A percentile compares a stretch with the other conserved stretches of the same genome.
Conservation (phyloP, 2,888 invertebrate genomes). For the Pantelozetes paolii region DNA sequence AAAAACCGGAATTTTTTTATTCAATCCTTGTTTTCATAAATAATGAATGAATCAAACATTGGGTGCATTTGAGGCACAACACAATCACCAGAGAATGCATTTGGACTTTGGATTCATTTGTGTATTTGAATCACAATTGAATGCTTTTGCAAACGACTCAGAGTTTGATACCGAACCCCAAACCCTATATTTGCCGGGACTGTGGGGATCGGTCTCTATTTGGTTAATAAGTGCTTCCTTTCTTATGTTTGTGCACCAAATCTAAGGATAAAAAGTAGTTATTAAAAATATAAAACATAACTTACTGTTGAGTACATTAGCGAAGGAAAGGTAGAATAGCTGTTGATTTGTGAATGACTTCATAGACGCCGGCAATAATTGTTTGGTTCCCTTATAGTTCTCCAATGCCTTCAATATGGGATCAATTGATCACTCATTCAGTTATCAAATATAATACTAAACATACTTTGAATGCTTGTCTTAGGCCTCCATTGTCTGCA, state of each 20-base stretch:
- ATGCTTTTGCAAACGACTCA: conserved; percentile 13
- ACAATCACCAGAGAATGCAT: conserved; percentile 32
- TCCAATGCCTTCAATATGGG: neutral
- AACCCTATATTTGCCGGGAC: conserved; percentile 26
- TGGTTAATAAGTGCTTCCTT: conserved; percentile 40
- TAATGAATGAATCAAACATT: too few relatives aligned
- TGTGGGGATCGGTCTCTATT: neutral
- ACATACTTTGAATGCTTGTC: conserved; percentile 66
- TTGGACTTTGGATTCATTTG: neutral
- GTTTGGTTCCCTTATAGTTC: conserved; percentile 1
- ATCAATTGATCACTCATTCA: neutral
- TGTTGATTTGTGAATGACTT: conserved; percentile 1
- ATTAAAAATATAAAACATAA: neutral
- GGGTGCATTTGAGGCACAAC: too few relatives aligned
- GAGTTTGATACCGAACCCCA: conserved; percentile 18
- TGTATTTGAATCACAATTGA: neutral
- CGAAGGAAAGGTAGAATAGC: conserved; percentile 69
- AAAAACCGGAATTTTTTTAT: too few relatives aligned
- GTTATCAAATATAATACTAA: neutral
- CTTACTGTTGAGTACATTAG: conserved; percentile 67
- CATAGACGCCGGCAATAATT: neutral
- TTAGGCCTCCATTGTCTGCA: conserved; percentile 83
- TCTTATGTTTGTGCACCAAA: conserved; percentile 67
- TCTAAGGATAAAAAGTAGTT: conserved; percentile 52
- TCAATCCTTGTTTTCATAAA: too few relatives aligned